Evolutionary conservation across 2,888 invertebrate species (phyloP), one percentile per base, ranked within the genome.

Genomic region (Eilema depressum): DNA sequence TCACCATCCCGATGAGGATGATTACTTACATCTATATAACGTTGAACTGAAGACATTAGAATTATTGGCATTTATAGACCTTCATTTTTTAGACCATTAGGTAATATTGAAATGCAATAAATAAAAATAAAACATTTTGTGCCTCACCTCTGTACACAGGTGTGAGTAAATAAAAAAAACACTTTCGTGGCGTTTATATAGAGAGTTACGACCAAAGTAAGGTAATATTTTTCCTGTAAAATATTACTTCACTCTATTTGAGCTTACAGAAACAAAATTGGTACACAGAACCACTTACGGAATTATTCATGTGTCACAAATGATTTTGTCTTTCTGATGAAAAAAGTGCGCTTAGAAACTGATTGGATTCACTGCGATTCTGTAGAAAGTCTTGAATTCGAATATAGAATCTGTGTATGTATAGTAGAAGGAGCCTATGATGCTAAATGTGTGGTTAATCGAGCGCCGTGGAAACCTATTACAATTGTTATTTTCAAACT

Each of bases 161-260:
- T 53, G n/a, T 53, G 20, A 20, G 47, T 20, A 17, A 20, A 47
- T 53, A n/a, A 53, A n/a, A 53, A 53, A n/a, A 41, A 14, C 41
- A 41, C 8, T 53, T n/a, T 53, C n/a, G 10, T n/a, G 53, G 20
- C n/a, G 53, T n/a, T 53, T n/a, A 53, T 53, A 53, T n/a, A 53
- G 12, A 63, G 8, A 63, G 23, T 14, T 62, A 28, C 33, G 17
- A 41, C 14, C 37, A 14, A 8, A 37, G 37, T 30, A 37, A 25
- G 8, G 25, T 25, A 25, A 63, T 63, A 63, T 63, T 37, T 63
- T 17, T 23, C 37, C 3, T 37, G 11, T 1, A 41, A 37, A 37
- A 63, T 63, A 37, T 41, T 33, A 17, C 33, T 62, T 33, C 23
- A 33, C 23, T 37, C 37, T 63, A 63, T 63, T 63, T 41, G 25